Evolutionary conservation across 2,113 vertebrate species (phyloP).

Genomic region (Brevimyrus niger): DNA sequence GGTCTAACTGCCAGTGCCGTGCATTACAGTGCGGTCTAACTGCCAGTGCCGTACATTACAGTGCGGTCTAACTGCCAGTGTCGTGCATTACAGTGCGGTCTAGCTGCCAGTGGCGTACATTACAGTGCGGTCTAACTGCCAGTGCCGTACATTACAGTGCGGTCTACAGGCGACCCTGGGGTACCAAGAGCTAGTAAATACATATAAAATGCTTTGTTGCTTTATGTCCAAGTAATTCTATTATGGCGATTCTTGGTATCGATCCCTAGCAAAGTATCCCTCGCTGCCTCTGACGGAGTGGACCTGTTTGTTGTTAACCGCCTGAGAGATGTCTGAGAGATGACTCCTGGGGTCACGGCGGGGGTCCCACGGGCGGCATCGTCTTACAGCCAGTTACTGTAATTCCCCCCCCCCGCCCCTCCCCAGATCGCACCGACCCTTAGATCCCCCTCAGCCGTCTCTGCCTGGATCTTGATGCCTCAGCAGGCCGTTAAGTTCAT

Average conservation of each 20-base stretch:
- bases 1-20: too few species aligned
- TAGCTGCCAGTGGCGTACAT: too few species aligned
- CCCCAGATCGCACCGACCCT: neutral
- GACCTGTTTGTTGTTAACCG: neutral
- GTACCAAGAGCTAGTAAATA: neutral
- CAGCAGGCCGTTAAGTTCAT: neutral
- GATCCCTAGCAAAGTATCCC: neutral
- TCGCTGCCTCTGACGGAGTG: neutral
- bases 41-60: too few species aligned
- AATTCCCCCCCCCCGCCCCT: too few species aligned
- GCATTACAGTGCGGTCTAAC: too few species aligned
- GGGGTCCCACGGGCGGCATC: neutral
- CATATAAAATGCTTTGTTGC: conserved; percentile 9
- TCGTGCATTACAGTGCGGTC: too few species aligned
- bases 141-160: neutral
- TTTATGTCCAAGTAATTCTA: conserved; percentile 12
- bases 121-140: too few species aligned
- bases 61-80: too few species aligned
- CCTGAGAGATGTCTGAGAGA: neutral
- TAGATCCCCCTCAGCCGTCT: neutral
- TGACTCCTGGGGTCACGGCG: neutral
- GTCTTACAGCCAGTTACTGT: neutral
- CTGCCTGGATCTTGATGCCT: neutral
- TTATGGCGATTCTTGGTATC: conserved; percentile 7
- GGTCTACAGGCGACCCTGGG: neutral